phyloP scores from a whole-genome alignment of 2,797 vertebrate genomes.

The Onychomys arenicola region DNA sequence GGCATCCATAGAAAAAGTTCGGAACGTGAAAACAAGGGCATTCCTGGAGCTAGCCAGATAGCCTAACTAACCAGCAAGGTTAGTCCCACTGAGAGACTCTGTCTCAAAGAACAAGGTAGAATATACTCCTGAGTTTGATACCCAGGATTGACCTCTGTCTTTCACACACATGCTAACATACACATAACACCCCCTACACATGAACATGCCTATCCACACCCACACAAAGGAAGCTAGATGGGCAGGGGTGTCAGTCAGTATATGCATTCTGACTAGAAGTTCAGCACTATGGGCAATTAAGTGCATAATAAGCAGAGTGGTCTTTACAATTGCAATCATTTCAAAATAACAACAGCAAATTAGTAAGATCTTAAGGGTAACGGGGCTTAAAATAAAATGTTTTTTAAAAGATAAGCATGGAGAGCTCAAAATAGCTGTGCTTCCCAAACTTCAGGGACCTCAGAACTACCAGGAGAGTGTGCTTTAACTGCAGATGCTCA shows the following conservation, averaged over 20 bases:
- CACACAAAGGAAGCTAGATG: not conserved
- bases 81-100: not conserved
- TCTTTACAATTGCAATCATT: constrained; percentile 10
- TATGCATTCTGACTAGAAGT: not conserved
- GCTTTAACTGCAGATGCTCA: not conserved
- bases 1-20: not conserved
- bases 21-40: not conserved
- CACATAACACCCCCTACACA: not conserved
- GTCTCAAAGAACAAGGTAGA: not conserved
- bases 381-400: constrained; percentile 30
- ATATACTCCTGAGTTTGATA: not conserved
- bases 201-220: not conserved
- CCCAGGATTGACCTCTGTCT: not conserved
- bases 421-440: not conserved
- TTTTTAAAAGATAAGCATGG: constrained; percentile 13
- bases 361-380: not conserved
- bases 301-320: not conserved
- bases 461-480: not conserved
- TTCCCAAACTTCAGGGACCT: not conserved
- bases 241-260: not conserved
- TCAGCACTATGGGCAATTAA: not conserved
- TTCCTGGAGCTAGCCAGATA: not conserved
- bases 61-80: not conserved
- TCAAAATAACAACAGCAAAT: constrained; percentile 54
- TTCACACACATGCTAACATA: not conserved